phyloP scores from a whole-genome alignment of 2,888 invertebrate species.

The Ormia ochracea region DNA sequence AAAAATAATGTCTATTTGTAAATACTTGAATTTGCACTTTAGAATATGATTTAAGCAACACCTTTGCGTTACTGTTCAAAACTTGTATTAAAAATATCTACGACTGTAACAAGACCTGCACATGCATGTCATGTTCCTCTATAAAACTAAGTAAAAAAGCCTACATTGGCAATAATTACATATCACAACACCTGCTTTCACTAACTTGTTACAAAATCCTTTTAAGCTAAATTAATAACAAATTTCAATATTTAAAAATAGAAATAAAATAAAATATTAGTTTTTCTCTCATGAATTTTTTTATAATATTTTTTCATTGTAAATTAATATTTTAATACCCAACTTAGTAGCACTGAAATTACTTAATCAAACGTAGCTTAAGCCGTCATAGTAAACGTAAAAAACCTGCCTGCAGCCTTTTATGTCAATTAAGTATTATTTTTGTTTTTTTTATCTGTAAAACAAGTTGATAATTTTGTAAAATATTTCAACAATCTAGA shows the following conservation, averaged over 20 bases:
- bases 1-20: no score
- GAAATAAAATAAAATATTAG: neutral
- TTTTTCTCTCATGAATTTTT: neutral
- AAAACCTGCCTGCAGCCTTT: neutral
- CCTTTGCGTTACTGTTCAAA: no score
- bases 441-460: neutral
- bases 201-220: neutral
- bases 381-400: neutral
- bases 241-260: neutral
- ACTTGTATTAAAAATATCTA: no score
- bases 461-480: neutral
- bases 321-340: slow-evolving; percentile 9
- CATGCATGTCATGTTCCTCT: no score
- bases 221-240: neutral
- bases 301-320: neutral
- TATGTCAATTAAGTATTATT: slow-evolving; percentile 9
- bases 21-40: no score
- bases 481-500: neutral
- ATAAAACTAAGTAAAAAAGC: neutral
- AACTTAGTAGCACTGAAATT: neutral
- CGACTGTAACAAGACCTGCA: no score
- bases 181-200: neutral
- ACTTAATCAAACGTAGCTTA: neutral
- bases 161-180: neutral
- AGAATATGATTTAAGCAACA: no score